These are phyloP conservation scores for Andrena marginata DNA, from an alignment of 2,888 invertebrate species.

Conservation along the genomic window DNA sequence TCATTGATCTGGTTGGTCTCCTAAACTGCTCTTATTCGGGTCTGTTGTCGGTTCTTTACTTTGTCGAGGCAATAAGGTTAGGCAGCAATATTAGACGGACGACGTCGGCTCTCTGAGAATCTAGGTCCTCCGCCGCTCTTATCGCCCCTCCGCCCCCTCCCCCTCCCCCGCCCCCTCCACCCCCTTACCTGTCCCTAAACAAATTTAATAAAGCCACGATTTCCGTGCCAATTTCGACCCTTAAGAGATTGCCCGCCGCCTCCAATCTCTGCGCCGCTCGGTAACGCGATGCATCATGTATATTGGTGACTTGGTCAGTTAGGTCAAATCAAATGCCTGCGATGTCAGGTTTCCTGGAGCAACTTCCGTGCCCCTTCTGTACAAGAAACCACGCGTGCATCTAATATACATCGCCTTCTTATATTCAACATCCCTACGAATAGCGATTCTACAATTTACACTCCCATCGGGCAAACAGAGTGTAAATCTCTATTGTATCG, in stretches of 20 bases:
- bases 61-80: constrained; percentile 81
- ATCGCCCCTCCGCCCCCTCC: constrained; percentile 10
- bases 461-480: neutral
- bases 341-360: neutral
- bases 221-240: constrained; percentile 80
- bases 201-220: constrained; percentile 84
- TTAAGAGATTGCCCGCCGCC: constrained; percentile 70
- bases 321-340: constrained; percentile 46
- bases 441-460: neutral
- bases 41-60: constrained; percentile 79
- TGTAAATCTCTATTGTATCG: constrained; percentile 4
- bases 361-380: too few relatives aligned
- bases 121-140: constrained; percentile 64
- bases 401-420: neutral
- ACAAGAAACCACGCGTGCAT: neutral
- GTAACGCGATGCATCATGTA: constrained; percentile 61
- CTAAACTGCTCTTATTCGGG: constrained; percentile 71
- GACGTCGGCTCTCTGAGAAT: constrained; percentile 69
- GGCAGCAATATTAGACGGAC: constrained; percentile 80
- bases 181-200: constrained; percentile 79
- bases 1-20: constrained; percentile 77
- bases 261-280: constrained; percentile 50
- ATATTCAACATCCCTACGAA: neutral
- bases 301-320: constrained; percentile 54
- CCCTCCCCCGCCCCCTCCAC: constrained; percentile 24